Evolutionary conservation across 2,113 vertebrate species (phyloP).

Genomic region (Myodes glareolus): DNA sequence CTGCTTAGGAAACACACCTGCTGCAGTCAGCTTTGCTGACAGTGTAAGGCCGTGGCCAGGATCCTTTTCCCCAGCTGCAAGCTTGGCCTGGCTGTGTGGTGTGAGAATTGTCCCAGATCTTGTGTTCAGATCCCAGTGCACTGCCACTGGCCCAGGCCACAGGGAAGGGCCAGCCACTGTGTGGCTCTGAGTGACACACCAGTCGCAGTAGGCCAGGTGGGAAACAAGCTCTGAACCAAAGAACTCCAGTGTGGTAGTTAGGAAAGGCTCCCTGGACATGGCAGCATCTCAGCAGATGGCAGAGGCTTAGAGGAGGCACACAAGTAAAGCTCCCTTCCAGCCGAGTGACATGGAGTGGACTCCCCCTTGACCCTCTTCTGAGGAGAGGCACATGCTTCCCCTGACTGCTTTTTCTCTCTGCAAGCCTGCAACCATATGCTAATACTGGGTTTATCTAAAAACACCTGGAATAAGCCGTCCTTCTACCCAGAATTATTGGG

Average conservation of each 20-base stretch:
- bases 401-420: not conserved
- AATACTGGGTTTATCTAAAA: constrained; percentile 19
- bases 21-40: not conserved
- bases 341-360: not conserved
- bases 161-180: not conserved
- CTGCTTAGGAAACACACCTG: not conserved
- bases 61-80: constrained; percentile 29
- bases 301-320: not conserved
- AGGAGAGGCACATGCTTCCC: not conserved
- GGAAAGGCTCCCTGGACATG: not conserved
- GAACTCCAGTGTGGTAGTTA: not conserved
- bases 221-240: not conserved
- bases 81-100: not conserved
- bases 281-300: not conserved
- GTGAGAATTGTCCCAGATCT: not conserved
- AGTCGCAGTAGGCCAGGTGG: not conserved
- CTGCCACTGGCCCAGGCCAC: not conserved
- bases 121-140: constrained; percentile 30
- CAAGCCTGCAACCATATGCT: not conserved
- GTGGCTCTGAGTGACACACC: not conserved
- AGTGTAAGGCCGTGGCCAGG: constrained; percentile 10
- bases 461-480: not conserved
- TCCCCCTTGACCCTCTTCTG: not conserved
- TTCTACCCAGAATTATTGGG: not conserved
- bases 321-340: not conserved